These are phyloP conservation scores for Mycteria americana DNA, from an alignment of 2,797 vertebrate genomes.

Conservation along the genomic window DNA sequence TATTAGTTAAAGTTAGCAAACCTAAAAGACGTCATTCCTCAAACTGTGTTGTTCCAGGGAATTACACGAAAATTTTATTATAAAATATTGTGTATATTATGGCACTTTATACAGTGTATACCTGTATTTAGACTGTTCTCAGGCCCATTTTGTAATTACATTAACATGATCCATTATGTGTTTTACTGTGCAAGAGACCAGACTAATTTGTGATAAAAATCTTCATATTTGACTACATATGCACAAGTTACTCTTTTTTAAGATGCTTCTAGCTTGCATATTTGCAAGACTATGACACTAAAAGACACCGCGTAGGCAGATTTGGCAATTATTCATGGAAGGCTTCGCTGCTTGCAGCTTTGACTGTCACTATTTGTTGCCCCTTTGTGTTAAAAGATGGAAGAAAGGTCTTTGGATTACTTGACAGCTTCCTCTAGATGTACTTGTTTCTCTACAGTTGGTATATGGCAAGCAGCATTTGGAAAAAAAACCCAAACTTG, in stretches of 20 bases:
- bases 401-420: neutral
- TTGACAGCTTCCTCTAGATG: neutral
- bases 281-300: neutral
- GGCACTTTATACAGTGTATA: neutral
- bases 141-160: neutral
- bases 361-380: conserved; percentile 3
- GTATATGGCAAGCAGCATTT: neutral
- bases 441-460: neutral
- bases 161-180: neutral
- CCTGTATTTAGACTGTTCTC: neutral
- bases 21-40: neutral
- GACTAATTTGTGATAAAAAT: neutral
- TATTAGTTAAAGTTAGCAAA: neutral
- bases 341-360: neutral
- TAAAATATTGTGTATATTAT: neutral
- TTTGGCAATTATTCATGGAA: neutral
- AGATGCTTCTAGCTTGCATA: neutral
- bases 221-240: neutral
- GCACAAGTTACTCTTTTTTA: neutral
- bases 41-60: neutral
- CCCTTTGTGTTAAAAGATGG: neutral
- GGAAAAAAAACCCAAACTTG: neutral
- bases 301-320: neutral
- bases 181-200: neutral
- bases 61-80: neutral